Base-by-base conservation (phyloP, 1,140 invertebrate genomes). In the Chironomus striatipennis region DNA sequence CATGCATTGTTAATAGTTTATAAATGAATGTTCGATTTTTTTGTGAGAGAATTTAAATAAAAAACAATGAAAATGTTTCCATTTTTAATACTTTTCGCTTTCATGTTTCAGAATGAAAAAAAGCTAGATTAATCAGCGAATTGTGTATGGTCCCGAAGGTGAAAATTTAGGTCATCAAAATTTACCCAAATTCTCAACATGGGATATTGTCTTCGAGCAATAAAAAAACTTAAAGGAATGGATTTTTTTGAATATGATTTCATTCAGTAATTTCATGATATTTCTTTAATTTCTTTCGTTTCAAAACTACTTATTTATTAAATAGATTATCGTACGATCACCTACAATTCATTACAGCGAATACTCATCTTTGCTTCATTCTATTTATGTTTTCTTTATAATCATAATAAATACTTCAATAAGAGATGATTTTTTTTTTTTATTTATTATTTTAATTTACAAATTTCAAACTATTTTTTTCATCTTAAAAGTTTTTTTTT, bases 261-360 rank as follows among this genome's bases (percentile, higher is more conserved):
- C 15, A 47, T 47, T 47, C 9, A 47, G 8, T 57, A 34, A 34
- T 34, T 15, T 57, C 47, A 57, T 57, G 47, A 57, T 57, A 57
- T 34, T 34, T 34, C 24, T 34, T 34, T 57, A 57, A 57, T 57
- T 57, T 57, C 12, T 5, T 57, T 57, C 12, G 47, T 57, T 57
- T 57, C 47, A 57, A 57, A 57, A 57, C 47, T 57, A 57, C 47
- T 57, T 57, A 57, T n/a, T 57, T 57, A 57, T 34, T 34, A 34
- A 34, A 34, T 57, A 15, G 47, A 57, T 57, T 57, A 57, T 57
- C 47, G 47, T 57, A 57, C 47, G 47, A 57, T 57, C 47, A 57
- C 47, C 47, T 57, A 57, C 47, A n/a, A 57, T 57, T 57, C 47
- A 57, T 57, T 57, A 57, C 47, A 57, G 47, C 47, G 47, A 57